Percentiles rank a stretch among this genome's conserved stretches.
phyloP scores from a whole-genome alignment of 2,888 invertebrate genomes.

The Acronicta alni region DNA sequence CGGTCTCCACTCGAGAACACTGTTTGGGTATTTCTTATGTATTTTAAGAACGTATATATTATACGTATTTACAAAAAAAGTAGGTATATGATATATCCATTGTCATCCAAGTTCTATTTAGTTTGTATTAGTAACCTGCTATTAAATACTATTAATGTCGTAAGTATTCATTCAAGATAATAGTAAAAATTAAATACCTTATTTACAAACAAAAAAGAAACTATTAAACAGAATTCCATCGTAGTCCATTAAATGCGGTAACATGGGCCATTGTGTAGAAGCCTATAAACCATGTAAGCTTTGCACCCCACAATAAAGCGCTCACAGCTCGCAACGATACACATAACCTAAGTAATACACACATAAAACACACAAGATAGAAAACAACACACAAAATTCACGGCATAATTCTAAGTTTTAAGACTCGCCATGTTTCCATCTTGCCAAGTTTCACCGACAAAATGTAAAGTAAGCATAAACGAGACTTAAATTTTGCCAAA shows the following conservation, averaged over 20 bases:
- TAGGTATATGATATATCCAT: no score
- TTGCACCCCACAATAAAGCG: constrained; percentile 39
- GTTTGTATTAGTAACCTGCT: no score
- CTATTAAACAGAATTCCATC: constrained; percentile 3
- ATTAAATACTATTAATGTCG: no score
- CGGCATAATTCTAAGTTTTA: constrained; percentile 47
- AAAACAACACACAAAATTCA: constrained; percentile 49
- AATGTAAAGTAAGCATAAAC: constrained; percentile 68
- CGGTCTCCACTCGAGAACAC: no score
- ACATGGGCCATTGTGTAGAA: constrained; percentile 11
- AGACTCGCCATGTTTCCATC: constrained; percentile 46
- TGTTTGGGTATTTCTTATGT: no score
- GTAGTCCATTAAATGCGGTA: constrained; percentile 2
- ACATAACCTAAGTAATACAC: constrained; percentile 26
- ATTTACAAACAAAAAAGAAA: background rate
- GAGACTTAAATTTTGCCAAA: constrained; percentile 66
- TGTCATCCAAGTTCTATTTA: no score
- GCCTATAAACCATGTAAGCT: constrained; percentile 32
- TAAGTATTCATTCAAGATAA: no score
- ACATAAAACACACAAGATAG: constrained; percentile 42
- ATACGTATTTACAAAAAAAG: no score
- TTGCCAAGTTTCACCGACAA: constrained; percentile 56
- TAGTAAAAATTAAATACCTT: no score
- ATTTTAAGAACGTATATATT: no score
- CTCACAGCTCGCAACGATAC: constrained; percentile 21